phyloP scores from a whole-genome alignment of 2,888 invertebrate genomes.

The Julus scanicus region DNA sequence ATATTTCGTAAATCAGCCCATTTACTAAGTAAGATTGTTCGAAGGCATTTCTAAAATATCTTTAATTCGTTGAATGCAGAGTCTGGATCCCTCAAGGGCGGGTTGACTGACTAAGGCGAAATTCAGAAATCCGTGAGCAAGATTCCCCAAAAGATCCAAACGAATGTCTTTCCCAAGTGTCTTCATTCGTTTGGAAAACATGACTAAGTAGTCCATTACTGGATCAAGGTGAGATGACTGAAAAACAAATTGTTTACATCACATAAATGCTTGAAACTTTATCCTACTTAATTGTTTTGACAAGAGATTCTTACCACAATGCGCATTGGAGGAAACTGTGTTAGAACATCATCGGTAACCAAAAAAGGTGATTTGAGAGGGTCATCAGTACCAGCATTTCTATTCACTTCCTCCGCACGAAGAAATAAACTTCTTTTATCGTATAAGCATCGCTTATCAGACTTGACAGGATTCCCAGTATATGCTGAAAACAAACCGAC shows the following conservation, averaged over 20 bases:
- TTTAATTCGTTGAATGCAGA: slow-evolving; percentile 60
- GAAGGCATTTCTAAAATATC: slow-evolving; percentile 53
- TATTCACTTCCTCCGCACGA: slow-evolving; percentile 61
- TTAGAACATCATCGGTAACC: slow-evolving; percentile 82
- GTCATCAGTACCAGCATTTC: slow-evolving; percentile 69
- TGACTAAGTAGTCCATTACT: slow-evolving; percentile 94
- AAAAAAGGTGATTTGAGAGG: slow-evolving; percentile 90
- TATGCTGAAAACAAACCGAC: not conserved
- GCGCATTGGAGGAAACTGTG: slow-evolving; percentile 82
- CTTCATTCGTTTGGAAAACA: slow-evolving; percentile 90
- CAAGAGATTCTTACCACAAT: slow-evolving; percentile 76
- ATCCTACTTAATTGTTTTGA: no score
- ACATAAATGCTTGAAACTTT: no score
- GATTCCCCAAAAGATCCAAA: slow-evolving; percentile 85
- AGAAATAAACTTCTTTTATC: not conserved
- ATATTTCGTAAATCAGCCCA: no score
- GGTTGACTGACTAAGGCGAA: slow-evolving; percentile 84
- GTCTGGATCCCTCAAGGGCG: slow-evolving; percentile 83
- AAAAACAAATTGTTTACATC: slow-evolving; percentile 48
- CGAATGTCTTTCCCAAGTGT: slow-evolving; percentile 79
- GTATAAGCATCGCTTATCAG: not conserved
- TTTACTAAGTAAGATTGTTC: not conserved
- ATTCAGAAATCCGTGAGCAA: slow-evolving; percentile 98
- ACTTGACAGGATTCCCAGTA: not conserved
- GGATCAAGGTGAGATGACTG: slow-evolving; percentile 81